Evolutionary conservation across 2,888 invertebrate genomes (phyloP), one percentile per base, ranked within the genome.

Genomic region (Lasioglossum oenotherae): DNA sequence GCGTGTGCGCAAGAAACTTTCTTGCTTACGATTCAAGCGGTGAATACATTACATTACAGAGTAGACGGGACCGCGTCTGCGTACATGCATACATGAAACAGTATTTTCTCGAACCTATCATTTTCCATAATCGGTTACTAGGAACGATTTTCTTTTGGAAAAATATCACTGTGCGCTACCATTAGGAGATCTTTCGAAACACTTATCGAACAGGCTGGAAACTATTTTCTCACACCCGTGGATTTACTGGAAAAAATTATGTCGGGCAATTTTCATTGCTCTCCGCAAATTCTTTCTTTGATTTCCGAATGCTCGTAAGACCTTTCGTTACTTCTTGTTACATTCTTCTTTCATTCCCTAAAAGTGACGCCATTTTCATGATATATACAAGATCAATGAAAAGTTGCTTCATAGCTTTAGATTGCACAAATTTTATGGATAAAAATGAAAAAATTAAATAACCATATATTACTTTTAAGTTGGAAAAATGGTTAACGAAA

Each of bases 1-100:
- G 60, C 82, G 38, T 80, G 69, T 53, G 49, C 74, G 73, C 77
- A 79, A 60, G 74, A 84, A 79, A 76, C 57, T 86, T 84, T 64
- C 72, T 84, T 69, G 35, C 60, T 74, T 60, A 31, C 14, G 44
- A 86, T 77, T 19, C 57, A 31, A 19, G 4, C 49, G 69, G 67
- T 44, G n/a, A 74, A 73, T 73, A 44, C 44, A 53, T 80, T 69
- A 72, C 19, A 23, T 27, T 69, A 72, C 19, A 23, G n/a, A 1
- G 74, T 31, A 57, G 35, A 49, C 69, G n/a, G 10, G 23, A 74
- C 14, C 41, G n/a, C 23, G n/a, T 41, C 41, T n/a, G 19, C 69
- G 35, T 57, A 49, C 23, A 8, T 35, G n/a, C 57, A 12, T 57
- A 57, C 71, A n/a, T 38, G 38, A 38, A 38, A 23, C 35, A 67